phyloP scores from a whole-genome alignment of 2,797 vertebrate genomes.

The Liparis tanakae region DNA sequence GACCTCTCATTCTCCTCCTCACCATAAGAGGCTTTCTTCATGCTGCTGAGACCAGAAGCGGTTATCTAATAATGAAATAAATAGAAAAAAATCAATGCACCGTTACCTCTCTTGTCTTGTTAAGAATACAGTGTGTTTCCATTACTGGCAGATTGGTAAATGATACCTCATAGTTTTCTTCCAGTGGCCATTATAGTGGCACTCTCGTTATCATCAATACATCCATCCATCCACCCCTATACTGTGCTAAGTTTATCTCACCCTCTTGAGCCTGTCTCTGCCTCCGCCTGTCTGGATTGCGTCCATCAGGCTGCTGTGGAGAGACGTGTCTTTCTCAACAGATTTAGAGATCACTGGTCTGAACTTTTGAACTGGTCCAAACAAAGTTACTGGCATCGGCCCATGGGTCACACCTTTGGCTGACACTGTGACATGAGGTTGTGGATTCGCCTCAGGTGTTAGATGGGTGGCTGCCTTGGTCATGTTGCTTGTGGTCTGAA shows the following conservation, averaged over 20 bases:
- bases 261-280: conserved; percentile 91
- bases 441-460: conserved; percentile 68
- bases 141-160: not conserved
- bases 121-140: not conserved
- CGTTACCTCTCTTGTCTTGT: not conserved
- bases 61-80: conserved; percentile 78
- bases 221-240: not conserved
- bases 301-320: conserved; percentile 94
- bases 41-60: conserved; percentile 61
- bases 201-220: not conserved
- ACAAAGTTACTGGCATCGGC: conserved; percentile 80
- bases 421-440: conserved; percentile 39
- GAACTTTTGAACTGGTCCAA: conserved; percentile 94
- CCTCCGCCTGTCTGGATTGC: conserved; percentile 90
- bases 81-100: conserved; percentile 17
- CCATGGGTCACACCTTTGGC: conserved; percentile 44
- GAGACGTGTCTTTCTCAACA: conserved; percentile 85
- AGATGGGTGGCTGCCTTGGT: conserved; percentile 9
- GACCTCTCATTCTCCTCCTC: conserved; percentile 87
- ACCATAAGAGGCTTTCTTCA: conserved; percentile 65
- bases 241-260: conserved; percentile 64
- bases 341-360: conserved; percentile 87
- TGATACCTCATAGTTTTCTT: not conserved
- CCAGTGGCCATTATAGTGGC: not conserved
- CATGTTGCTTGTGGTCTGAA: conserved; percentile 47